Evolutionary conservation across 2,113 vertebrate species (phyloP), one percentile per base, ranked within the genome.

Genomic region (Sarotherodon lohbergeri): DNA sequence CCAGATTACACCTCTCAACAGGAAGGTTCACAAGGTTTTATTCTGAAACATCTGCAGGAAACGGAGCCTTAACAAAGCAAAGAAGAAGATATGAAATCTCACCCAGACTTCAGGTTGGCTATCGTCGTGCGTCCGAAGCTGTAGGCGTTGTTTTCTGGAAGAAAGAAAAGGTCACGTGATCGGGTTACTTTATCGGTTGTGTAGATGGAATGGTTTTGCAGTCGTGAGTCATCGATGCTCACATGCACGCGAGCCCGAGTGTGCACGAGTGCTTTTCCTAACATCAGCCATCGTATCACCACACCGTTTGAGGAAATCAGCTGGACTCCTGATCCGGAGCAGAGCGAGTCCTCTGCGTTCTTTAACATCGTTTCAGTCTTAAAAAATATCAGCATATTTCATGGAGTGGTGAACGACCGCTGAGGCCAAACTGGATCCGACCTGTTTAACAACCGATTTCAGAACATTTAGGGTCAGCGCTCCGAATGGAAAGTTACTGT

Each of bases 111-210:
- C 93, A 99, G 95, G 96, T 99, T 99, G 66, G 98, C 98, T 9
- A 99, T 99, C 46, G 98, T 99, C 32, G 98, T 99, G 93, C 98
- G 97, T 89, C 98, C 98, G 9, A 99, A 99, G 95, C 98, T 99
- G 96, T 98, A 99, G 55, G 98, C 97, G 5, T 99, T 99, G 95
- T 99, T 99, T 94, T 99, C 98, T 99, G 92, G 29, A 83, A 61
- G 22, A 83, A 90, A 41, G 0, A 13, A 2, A 8, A 41, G 46
- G 5, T 5, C 43, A 48, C 4, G 3, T 17, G 12, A 12, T 61
- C 24, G 1, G 12, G 55, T 56, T 24, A 56, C 54, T 56, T 56
- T 13, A 24, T 6, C 12, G 54, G 54, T 13, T 0, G 54, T 55
- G n/a, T 55, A 0, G 54, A n/a, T 0, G 54, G n/a, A 24, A 8